Evolutionary conservation across 1,140 invertebrate species (phyloP).

Genomic region (Ceratosolen fusciceps): DNA sequence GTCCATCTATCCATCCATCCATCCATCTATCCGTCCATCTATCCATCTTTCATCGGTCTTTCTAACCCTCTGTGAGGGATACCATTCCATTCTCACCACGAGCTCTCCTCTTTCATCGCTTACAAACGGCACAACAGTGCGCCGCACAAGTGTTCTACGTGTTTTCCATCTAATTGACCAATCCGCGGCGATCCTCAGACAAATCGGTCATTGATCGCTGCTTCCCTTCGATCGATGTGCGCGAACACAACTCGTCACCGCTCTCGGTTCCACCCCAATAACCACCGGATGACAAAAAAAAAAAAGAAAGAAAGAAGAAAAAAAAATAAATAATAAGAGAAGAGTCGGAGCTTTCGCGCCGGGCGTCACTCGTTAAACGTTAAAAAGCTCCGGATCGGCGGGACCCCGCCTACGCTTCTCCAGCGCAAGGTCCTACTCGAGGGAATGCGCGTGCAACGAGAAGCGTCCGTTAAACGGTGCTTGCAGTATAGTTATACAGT

Average conservation of each 20-base stretch:
- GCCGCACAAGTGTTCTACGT: conserved; percentile 63
- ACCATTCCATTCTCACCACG: conserved; percentile 55
- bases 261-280: too few species aligned
- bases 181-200: conserved; percentile 68
- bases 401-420: neutral
- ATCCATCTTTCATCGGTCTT: conserved; percentile 30
- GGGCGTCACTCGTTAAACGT: too few species aligned
- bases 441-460: too few species aligned
- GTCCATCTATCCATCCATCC: neutral
- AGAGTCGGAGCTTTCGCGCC: too few species aligned
- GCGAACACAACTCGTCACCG: neutral
- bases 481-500: neutral
- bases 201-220: conserved; percentile 68
- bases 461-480: neutral
- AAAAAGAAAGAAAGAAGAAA: too few species aligned
- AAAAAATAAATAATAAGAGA: too few species aligned
- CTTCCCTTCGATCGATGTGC: conserved; percentile 61
- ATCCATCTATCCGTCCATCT: neutral
- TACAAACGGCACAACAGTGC: conserved; percentile 52
- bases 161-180: conserved; percentile 71
- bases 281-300: too few species aligned
- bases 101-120: conserved; percentile 51
- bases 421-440: too few species aligned
- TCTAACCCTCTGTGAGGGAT: too few species aligned
- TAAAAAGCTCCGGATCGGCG: too few species aligned